A percentile compares a stretch with the other conserved stretches of the same genome.
Conservation (phyloP, 2,113 vertebrate species). For the Rhabdomys dilectus region DNA sequence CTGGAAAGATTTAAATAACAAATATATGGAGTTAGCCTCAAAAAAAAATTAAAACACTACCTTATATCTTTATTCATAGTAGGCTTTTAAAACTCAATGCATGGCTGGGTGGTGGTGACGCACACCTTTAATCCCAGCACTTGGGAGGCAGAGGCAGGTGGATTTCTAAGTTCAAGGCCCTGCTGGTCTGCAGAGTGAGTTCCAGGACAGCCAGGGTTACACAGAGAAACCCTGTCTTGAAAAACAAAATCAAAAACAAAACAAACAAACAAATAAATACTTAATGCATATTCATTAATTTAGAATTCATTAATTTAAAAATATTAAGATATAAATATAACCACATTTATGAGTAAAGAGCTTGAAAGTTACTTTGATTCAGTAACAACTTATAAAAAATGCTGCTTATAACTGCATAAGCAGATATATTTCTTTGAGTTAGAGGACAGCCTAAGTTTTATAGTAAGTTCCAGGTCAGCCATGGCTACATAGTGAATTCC, state of each 20-base stretch:
- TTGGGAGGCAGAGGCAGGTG: no score
- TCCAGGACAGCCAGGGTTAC: no score
- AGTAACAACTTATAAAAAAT: background rate
- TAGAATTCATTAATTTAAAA: slow-evolving; percentile 6
- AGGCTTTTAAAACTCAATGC: background rate
- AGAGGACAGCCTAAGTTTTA: background rate
- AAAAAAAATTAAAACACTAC: background rate
- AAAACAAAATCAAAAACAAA: no score
- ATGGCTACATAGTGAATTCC: background rate
- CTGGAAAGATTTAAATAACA: background rate
- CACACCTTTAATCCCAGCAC: no score
- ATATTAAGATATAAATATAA: background rate
- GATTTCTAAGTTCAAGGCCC: no score
- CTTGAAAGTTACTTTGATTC: background rate
- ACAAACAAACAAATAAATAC: background rate
- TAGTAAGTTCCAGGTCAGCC: background rate
- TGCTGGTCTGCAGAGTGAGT: no score
- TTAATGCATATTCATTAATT: background rate
- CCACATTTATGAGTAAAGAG: background rate
- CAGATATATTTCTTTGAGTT: background rate
- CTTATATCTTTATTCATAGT: background rate
- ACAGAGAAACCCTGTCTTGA: no score
- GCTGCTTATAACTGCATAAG: background rate
- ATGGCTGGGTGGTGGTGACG: background rate
- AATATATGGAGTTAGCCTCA: background rate